Evolutionary conservation across 1,140 invertebrate species (phyloP).

Genomic region (Platyscapa corneri): DNA sequence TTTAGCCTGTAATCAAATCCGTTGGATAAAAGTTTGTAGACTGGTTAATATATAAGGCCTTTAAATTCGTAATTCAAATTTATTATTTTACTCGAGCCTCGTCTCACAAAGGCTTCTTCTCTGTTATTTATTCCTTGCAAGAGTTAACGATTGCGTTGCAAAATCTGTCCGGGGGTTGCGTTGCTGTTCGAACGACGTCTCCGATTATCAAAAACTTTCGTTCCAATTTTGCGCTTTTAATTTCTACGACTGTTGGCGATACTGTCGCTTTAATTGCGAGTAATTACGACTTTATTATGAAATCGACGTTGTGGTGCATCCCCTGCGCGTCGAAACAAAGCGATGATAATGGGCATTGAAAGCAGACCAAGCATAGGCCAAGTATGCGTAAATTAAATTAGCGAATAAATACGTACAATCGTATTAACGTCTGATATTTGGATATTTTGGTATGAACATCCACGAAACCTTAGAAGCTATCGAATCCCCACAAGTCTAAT

Average conservation of each 20-base stretch:
- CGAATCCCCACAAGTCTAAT: constrained; percentile 59
- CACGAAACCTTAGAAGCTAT: constrained; percentile 61
- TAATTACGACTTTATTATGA: too few relatives aligned
- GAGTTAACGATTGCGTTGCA: too few relatives aligned
- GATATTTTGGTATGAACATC: constrained; percentile 54
- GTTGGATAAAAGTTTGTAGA: background rate
- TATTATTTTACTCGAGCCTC: background rate
- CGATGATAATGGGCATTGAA: too few relatives aligned
- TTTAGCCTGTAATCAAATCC: background rate
- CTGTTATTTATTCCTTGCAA: background rate
- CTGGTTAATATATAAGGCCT: background rate
- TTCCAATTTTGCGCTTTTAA: too few relatives aligned
- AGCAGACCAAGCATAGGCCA: background rate
- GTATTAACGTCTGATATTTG: constrained; percentile 52
- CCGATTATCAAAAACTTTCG: too few relatives aligned
- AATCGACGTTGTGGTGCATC: too few relatives aligned
- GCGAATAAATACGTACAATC: constrained; percentile 55
- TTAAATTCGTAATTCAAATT: background rate
- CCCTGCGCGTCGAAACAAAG: too few relatives aligned
- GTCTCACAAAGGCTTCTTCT: background rate
- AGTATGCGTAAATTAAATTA: constrained; percentile 54
- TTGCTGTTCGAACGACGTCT: too few relatives aligned
- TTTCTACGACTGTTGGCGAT: too few relatives aligned
- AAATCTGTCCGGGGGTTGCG: too few relatives aligned
- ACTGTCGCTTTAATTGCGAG: too few relatives aligned